Percentiles rank a stretch among this genome's conserved stretches.
Evolutionary conservation across 2,113 vertebrate species (phyloP).

Genomic region (Cyanocitta stelleri): DNA sequence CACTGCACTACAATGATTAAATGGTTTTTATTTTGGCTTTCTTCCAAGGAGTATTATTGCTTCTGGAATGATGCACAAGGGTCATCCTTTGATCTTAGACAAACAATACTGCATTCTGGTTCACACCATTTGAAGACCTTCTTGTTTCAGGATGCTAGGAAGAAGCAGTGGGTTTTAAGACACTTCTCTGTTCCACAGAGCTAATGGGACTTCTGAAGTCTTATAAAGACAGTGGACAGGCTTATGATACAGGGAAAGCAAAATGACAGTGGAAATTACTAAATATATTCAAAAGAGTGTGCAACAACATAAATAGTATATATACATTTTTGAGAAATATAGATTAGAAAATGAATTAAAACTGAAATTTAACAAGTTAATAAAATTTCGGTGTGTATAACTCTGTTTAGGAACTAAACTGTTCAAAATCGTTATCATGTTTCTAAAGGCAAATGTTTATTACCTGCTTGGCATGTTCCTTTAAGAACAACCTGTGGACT

Average conservation of each 20-base stretch:
- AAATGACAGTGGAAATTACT: neutral
- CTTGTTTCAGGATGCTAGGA: neutral
- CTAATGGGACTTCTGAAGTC: neutral
- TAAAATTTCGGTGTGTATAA: neutral
- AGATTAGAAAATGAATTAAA: neutral
- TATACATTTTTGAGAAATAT: neutral
- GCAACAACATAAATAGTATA: neutral
- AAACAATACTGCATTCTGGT: neutral
- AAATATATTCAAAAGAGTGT: neutral
- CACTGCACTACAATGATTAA: neutral
- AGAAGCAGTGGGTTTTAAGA: neutral
- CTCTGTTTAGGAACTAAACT: neutral
- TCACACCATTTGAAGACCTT: neutral
- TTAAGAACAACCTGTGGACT: neutral
- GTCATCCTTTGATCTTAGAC: neutral
- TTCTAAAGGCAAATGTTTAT: neutral
- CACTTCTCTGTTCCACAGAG: neutral
- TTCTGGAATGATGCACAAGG: neutral
- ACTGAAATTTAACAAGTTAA: neutral
- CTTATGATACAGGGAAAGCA: neutral
- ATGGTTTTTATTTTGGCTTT: neutral
- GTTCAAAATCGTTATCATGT: neutral
- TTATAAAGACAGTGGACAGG: neutral
- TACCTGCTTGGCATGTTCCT: neutral
- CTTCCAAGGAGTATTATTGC: neutral